Evolutionary conservation across 2,113 vertebrate genomes (phyloP), one percentile per base, ranked within the genome.

Genomic region (Callipepla squamata): DNA sequence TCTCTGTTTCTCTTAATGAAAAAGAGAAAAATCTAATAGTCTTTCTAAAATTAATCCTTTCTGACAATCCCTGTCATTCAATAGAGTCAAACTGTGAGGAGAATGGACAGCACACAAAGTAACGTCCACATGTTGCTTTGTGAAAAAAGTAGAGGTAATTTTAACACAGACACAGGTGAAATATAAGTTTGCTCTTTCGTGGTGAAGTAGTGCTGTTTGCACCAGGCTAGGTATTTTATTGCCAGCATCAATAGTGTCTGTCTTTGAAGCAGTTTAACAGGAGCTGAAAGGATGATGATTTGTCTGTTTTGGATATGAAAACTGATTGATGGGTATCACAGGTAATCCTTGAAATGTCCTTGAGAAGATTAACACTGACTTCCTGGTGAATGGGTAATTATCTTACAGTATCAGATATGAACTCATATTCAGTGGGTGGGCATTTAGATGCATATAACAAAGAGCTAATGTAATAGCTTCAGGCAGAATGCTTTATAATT

Each of bases 401-500:
- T 94, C 20, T 87, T 87, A 59, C 26, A 72, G 81, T 51, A 68
- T 73, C 69, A 38, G 3, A 5, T 82, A 38, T 77, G 84, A 80
- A 47, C 72, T 93, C 86, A 8, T 50, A 25, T 7, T 13, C 61
- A 77, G 48, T 70, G 48, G 74, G 92, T 79, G 74, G 85, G 74
- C 47, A 90, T 80, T 87, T 40, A 47, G 86, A 89, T 82, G 86
- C 84, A 36, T 73, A 32, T 94, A 90, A 89, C 69, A 81, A 93
- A 95, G 47, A 91, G 42, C 53, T 82, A 47, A 30, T 70, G 62
- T 89, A 90, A 87, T 70, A 68, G 65, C 92, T 89, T 83, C 68
- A 83, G 87, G 94, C 90, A 93, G 68, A 84, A 83, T 26, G 66
- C 62, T 85, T 79, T 69, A 63, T 80, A 87, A 87, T 61, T 78